Conservation (phyloP, 2,797 vertebrate genomes). For the Girardinus metallicus region DNA sequence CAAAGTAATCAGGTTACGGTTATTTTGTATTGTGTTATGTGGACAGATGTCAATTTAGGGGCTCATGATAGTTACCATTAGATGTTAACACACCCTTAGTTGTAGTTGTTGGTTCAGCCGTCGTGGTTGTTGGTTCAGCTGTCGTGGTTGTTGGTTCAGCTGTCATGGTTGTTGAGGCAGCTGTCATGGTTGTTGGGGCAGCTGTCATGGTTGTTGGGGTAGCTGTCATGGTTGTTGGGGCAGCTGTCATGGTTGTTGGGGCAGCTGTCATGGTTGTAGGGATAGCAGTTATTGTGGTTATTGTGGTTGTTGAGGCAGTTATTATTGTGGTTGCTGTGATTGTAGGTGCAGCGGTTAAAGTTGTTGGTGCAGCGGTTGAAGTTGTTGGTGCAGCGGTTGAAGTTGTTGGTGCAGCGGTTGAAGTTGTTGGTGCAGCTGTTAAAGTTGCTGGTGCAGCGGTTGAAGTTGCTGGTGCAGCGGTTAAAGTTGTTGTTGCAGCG, state of each 20-base stretch:
- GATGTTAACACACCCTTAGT: fast-evolving
- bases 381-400: neutral
- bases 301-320: neutral
- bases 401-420: fast-evolving
- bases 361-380: neutral
- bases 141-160: neutral
- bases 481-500: neutral
- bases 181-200: too few relatives aligned
- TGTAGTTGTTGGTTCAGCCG: neutral
- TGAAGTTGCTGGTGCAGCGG: neutral
- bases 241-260: too few relatives aligned
- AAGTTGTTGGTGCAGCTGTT: neutral
- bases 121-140: too few relatives aligned
- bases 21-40: too few relatives aligned
- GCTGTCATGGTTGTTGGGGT: too few relatives aligned
- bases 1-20: neutral
- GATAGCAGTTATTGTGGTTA: neutral
- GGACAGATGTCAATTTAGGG: conserved; percentile 30
- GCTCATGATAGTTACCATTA: neutral
- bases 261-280: neutral
- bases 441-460: neutral
- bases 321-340: neutral
- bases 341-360: neutral
- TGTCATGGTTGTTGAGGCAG: neutral
- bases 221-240: too few relatives aligned